Percentiles rank a stretch among this genome's conserved stretches.
These are phyloP conservation scores for Hermodice carunculata DNA, from an alignment of 2,888 invertebrate species.

Conservation along the genomic window DNA sequence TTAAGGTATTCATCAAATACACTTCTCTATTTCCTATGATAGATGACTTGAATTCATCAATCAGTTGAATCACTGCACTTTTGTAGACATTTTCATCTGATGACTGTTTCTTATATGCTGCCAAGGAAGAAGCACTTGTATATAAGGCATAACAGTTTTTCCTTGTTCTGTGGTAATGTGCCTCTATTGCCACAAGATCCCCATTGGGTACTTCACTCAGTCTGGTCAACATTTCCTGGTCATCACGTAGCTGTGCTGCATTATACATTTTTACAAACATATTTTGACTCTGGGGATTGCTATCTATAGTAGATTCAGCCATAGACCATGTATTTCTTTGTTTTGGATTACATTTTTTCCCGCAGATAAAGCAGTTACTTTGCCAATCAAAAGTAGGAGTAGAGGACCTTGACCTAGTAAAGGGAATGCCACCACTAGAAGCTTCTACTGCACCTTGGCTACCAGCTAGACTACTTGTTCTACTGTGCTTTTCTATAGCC, in stretches of 20 bases:
- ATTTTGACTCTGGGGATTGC: neutral
- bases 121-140: too few relatives aligned
- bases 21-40: neutral
- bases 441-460: too few relatives aligned
- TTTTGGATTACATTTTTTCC: too few relatives aligned
- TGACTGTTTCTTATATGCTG: too few relatives aligned
- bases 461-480: too few relatives aligned
- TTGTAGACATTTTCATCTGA: neutral
- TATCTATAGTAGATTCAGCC: neutral
- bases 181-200: conserved; percentile 1
- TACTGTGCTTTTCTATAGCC: too few relatives aligned
- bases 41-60: neutral
- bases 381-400: too few relatives aligned
- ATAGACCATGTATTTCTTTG: conserved; percentile 1
- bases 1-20: neutral
- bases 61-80: neutral
- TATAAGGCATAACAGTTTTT: too few relatives aligned
- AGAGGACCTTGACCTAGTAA: too few relatives aligned
- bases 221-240: neutral
- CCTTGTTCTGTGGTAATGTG: conserved; percentile 5
- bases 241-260: neutral
- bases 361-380: too few relatives aligned
- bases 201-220: neutral
- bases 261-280: neutral
- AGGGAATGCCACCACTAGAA: too few relatives aligned